Evolutionary conservation across 2,888 invertebrate species (phyloP).

Genomic region (Acleris cristana): DNA sequence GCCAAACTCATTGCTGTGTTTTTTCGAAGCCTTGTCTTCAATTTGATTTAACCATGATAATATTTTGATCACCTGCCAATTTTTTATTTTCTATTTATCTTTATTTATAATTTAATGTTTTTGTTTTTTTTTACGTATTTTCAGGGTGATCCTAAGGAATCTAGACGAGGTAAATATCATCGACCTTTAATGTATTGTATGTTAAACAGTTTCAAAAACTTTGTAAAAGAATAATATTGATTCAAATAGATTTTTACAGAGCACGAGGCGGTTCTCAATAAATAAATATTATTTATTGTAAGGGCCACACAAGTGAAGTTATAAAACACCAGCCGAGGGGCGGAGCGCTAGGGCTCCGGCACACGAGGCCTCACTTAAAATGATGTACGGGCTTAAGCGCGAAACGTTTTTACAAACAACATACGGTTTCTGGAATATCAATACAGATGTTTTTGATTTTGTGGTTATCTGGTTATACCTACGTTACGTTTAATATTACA

Average conservation of each 20-base stretch:
- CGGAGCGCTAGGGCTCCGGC: constrained; percentile 52
- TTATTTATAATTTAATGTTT: no score
- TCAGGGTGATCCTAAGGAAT: no score
- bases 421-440: constrained; percentile 6
- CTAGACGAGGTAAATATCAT: no score
- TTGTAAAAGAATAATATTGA: no score
- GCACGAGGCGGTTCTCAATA: no score
- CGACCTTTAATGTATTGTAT: no score
- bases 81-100: no score
- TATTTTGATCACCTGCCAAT: no score
- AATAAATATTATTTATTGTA: constrained; percentile 10
- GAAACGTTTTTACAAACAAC: constrained; percentile 15
- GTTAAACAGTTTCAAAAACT: no score
- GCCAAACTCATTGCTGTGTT: constrained; percentile 35
- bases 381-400: constrained; percentile 43
- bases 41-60: no score
- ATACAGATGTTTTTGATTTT: constrained; percentile 5
- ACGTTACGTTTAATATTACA: background rate
- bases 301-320: constrained; percentile 57
- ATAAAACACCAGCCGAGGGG: constrained; percentile 49
- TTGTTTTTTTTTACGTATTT: no score
- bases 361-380: constrained; percentile 46
- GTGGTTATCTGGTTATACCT: background rate
- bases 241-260: no score
- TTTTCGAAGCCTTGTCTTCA: background rate